Base-by-base conservation (phyloP, 2,888 invertebrate species). In the Arrhopalites spinosus region DNA sequence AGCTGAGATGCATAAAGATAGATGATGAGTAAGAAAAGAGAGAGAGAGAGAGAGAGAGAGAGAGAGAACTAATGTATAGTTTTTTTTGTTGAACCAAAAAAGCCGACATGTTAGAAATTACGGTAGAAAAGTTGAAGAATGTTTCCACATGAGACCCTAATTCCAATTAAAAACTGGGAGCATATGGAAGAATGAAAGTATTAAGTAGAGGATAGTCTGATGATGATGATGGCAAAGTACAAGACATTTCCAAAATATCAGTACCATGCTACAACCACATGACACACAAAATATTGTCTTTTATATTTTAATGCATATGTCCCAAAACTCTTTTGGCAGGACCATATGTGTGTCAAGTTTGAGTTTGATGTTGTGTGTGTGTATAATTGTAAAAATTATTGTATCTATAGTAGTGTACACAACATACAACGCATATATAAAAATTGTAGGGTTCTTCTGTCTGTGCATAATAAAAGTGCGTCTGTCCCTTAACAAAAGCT, bases 161-260 rank as follows among this genome's bases (percentile, higher is more conserved):
- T 69, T 56, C 53, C 69, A 69, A 69, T 69, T 69, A 69, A 69
- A n/a, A 69, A 69, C n/a, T 56, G 5, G 8, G 11, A 53, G 56
- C 69, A 69, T 69, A 69, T 69, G 69, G 69, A 56, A 2, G 27
- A 25, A 69, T 25, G 45, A 23, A 53, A 15, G 3, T 36, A 45
- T 45, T 45, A 45, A 11, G 47, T 45, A 45, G 47, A 45, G 47
- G 8, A 15, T 45, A 15, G 15, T 11, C 15, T 11, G 47, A 45
- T 11, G 8, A 45, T n/a, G n/a, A n/a, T n/a, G n/a, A n/a, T n/a
- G n/a, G n/a, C n/a, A n/a, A n/a, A n/a, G n/a, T n/a, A n/a, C n/a
- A n/a, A n/a, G n/a, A n/a, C n/a, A n/a, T n/a, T n/a, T n/a, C n/a
- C n/a, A n/a, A n/a, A n/a, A n/a, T n/a, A n/a, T n/a, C n/a, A n/a